phyloP scores from a whole-genome alignment of 2,113 vertebrate species.

The Saccopteryx leptura region DNA sequence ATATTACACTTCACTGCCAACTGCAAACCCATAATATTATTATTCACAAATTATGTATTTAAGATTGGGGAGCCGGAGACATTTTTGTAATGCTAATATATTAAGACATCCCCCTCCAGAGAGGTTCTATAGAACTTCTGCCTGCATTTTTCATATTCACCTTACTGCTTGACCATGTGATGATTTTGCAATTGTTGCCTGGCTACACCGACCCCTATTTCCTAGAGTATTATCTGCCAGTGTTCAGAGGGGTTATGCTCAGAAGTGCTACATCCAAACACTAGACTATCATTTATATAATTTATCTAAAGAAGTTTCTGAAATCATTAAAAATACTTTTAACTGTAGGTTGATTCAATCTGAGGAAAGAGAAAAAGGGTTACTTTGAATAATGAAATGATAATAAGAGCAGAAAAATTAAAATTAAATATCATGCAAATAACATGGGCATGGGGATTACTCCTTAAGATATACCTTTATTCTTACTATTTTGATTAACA shows the following conservation, averaged over 20 bases:
- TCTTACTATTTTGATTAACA: constrained; percentile 76
- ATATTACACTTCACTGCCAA: constrained; percentile 85
- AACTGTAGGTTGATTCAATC: constrained; percentile 55
- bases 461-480: constrained; percentile 77
- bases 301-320: constrained; percentile 53
- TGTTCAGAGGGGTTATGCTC: constrained; percentile 40
- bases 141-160: constrained; percentile 77
- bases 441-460: constrained; percentile 51
- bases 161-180: constrained; percentile 76
- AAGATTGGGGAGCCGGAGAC: constrained; percentile 84
- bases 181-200: constrained; percentile 73
- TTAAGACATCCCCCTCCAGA: constrained; percentile 73
- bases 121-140: constrained; percentile 72
- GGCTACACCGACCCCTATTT: constrained; percentile 73
- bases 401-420: constrained; percentile 64
- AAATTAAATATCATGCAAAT: constrained; percentile 73
- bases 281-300: background rate
- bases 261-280: constrained; percentile 45
- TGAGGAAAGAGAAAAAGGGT: constrained; percentile 57
- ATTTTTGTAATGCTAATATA: constrained; percentile 87
- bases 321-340: constrained; percentile 50
- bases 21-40: constrained; percentile 85
- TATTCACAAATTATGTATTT: constrained; percentile 89
- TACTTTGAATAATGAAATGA: constrained; percentile 73
- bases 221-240: constrained; percentile 45